phyloP scores from a whole-genome alignment of 1,140 invertebrate genomes.

The Sarcophaga peregrina region DNA sequence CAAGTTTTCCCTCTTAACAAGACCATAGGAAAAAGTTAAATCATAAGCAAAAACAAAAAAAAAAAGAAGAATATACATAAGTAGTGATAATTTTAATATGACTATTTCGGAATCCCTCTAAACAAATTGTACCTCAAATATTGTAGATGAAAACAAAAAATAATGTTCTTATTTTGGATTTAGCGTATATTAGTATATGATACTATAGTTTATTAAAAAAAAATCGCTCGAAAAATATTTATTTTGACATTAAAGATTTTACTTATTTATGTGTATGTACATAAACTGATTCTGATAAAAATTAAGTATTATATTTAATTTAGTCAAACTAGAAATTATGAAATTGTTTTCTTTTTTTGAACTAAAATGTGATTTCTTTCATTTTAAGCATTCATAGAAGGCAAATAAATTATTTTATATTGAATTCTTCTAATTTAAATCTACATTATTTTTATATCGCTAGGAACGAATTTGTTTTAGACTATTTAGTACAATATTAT shows the following conservation, averaged over 20 bases:
- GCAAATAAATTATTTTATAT: not conserved
- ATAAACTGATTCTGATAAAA: not conserved
- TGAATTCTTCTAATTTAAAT: not conserved
- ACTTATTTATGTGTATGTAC: not conserved
- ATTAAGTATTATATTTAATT: constrained; percentile 3
- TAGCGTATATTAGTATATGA: not conserved
- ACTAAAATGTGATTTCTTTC: constrained; percentile 26
- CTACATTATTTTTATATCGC: not conserved
- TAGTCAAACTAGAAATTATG: constrained; percentile 6
- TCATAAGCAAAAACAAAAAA: not conserved
- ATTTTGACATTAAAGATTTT: not conserved
- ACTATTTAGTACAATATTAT: not conserved
- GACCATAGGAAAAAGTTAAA: constrained; percentile 36
- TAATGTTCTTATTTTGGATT: constrained; percentile 2
- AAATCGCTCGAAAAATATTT: not conserved
- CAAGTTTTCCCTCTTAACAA: constrained; percentile 77
- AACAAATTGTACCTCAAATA: constrained; percentile 40
- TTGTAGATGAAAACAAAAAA: constrained; percentile 9
- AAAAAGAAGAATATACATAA: not conserved
- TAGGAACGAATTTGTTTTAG: not conserved
- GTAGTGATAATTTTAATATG: not conserved
- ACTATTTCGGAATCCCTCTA: constrained; percentile 1
- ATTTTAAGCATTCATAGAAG: not conserved
- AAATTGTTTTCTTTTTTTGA: constrained; percentile 3
- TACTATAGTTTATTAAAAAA: not conserved